Base-by-base conservation (phyloP, 2,888 invertebrate species). In the Aplocera efformata region DNA sequence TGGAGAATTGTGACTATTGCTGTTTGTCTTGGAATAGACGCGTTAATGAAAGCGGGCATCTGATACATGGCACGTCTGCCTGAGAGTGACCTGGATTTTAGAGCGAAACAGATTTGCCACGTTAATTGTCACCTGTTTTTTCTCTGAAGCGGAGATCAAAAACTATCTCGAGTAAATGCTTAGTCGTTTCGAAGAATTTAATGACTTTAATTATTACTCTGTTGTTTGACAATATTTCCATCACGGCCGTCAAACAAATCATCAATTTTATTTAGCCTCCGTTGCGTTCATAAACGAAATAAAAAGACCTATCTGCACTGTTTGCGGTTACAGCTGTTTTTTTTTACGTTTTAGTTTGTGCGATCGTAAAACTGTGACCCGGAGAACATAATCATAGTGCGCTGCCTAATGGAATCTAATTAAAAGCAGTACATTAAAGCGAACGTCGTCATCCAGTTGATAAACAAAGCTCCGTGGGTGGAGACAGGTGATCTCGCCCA, bases 401-500 rank as follows among this genome's bases (percentile, higher is more conserved):
- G 32, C 26, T 41, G 37, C 53, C 42, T 53, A 44, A 51, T 50
- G 49, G 33, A 49, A 53, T 51, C 49, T 47, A 46, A 56, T 56
- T 53, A 53, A 50, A 50, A 53, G 29, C 35, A 45, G 37, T 32
- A 50, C 42, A 48, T 52, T 50, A 55, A 46, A 48, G 34, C 50
- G 36, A 41, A 41, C 44, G 32, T 48, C 55, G 52, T 55, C 62
- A 64, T 57, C 50, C 39, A 57, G 60, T 65, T 68, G 59, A 63
- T 72, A 64, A 72, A 69, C 63, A 61, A 62, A 56, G 55, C 47
- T 32, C 48, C 45, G 85, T 84, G 73, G 84, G 84, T 59, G 68
- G 67, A 62, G 60, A 62, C 77, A 81, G 79, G 81, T 80, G 76
- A 65, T 53, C 54, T 63, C 74, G 70, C 84, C 83, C 70, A 82